These are phyloP conservation scores for Rhynchomys soricoides DNA, from an alignment of 2,113 vertebrate genomes.

Conservation along the genomic window DNA sequence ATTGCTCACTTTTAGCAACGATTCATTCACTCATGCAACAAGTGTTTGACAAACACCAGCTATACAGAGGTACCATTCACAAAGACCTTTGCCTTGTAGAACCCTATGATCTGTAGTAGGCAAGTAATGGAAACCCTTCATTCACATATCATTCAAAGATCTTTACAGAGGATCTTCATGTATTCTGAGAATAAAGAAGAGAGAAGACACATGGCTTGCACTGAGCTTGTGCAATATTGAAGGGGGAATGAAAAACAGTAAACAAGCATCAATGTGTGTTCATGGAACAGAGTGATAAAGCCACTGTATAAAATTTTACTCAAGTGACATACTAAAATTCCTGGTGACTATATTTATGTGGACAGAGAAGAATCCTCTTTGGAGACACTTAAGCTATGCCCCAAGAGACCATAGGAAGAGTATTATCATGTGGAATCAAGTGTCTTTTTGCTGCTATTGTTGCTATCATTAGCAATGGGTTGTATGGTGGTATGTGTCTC, in stretches of 20 bases:
- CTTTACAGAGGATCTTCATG: background rate
- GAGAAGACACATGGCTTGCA: constrained; percentile 33
- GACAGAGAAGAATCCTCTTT: background rate
- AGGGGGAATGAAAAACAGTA: background rate
- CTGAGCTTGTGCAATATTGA: background rate
- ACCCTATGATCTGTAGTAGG: background rate
- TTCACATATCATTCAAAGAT: constrained; percentile 16
- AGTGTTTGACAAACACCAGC: constrained; percentile 56
- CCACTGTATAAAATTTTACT: background rate
- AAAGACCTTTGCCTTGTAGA: constrained; percentile 14
- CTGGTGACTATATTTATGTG: background rate
- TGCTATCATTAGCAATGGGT: background rate
- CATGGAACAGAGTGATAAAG: background rate
- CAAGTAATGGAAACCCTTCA: background rate
- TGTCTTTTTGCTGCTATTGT: background rate
- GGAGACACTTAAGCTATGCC: background rate
- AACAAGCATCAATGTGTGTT: background rate
- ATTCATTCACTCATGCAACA: constrained; percentile 73
- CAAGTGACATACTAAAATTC: background rate
- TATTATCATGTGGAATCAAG: background rate
- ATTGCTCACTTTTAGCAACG: constrained; percentile 78
- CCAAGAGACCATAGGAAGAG: background rate
- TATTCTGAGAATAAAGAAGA: background rate
- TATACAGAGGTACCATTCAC: background rate
- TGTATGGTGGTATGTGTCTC: background rate